Evolutionary conservation across 2,888 invertebrate genomes (phyloP).

Genomic region (Lypha dubia): DNA sequence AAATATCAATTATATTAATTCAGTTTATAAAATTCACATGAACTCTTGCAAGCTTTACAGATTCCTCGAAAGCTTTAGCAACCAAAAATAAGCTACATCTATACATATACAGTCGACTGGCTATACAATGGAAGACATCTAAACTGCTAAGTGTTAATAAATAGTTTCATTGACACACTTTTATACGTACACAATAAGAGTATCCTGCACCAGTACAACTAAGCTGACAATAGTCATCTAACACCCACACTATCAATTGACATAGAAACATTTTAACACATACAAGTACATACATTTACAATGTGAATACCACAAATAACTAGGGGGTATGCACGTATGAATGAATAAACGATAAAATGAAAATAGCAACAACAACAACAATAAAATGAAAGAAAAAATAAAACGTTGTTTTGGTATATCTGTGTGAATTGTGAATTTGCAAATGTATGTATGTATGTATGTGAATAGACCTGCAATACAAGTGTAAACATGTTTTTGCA

Average conservation of each 20-base stretch:
- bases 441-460: constrained; percentile 40
- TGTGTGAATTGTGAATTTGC: constrained; percentile 3
- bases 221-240: constrained; percentile 16
- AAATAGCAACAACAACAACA: constrained; percentile 41
- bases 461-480: constrained; percentile 64
- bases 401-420: constrained; percentile 26
- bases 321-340: constrained; percentile 62
- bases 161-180: constrained; percentile 8
- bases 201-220: not conserved
- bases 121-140: not conserved
- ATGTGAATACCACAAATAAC: constrained; percentile 37
- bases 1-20: no score
- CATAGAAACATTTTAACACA: not conserved
- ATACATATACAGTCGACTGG: no score
- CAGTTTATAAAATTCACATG: no score
- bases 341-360: constrained; percentile 61
- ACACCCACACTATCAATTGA: constrained; percentile 8
- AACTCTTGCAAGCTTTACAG: no score
- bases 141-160: not conserved
- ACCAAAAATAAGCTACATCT: no score
- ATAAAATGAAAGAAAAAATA: constrained; percentile 22
- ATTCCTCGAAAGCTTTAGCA: no score
- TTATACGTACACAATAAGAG: not conserved
- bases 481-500: constrained; percentile 67
- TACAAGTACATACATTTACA: not conserved